A percentile compares a stretch with the other conserved stretches of the same genome.
These are phyloP conservation scores for Cacoxenus indagator DNA, from an alignment of 2,888 invertebrate genomes.

Conservation along the genomic window DNA sequence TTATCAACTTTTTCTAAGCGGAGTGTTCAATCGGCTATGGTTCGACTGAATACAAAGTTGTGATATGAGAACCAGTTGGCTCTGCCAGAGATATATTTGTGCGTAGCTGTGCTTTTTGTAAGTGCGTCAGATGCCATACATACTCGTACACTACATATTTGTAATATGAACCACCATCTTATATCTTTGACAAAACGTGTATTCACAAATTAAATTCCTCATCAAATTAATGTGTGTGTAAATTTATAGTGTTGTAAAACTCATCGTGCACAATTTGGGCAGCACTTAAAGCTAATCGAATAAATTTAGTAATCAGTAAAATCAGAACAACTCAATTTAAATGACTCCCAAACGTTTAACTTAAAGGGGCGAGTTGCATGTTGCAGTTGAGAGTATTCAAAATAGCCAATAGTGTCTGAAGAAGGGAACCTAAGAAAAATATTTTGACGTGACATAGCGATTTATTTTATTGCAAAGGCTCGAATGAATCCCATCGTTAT, in stretches of 20 bases:
- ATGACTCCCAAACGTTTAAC: neutral
- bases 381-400: neutral
- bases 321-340: neutral
- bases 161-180: too few species aligned
- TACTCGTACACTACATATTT: too few species aligned
- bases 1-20: too few species aligned
- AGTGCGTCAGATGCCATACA: too few species aligned
- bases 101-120: too few species aligned
- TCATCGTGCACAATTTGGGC: neutral
- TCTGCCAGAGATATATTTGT: too few species aligned
- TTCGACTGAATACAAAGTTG: too few species aligned
- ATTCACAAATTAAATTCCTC: neutral
- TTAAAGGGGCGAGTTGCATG: neutral
- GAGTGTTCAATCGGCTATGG: too few species aligned
- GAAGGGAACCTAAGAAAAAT: neutral
- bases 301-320: neutral
- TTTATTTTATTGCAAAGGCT: neutral
- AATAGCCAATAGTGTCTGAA: neutral
- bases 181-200: neutral
- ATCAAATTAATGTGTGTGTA: neutral
- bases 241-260: neutral
- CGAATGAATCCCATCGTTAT: slow-evolving; percentile 1
- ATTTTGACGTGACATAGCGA: neutral
- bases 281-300: neutral
- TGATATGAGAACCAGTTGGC: too few species aligned